phyloP scores from a whole-genome alignment of 2,113 vertebrate genomes.

The Thalassoma bifasciatum region DNA sequence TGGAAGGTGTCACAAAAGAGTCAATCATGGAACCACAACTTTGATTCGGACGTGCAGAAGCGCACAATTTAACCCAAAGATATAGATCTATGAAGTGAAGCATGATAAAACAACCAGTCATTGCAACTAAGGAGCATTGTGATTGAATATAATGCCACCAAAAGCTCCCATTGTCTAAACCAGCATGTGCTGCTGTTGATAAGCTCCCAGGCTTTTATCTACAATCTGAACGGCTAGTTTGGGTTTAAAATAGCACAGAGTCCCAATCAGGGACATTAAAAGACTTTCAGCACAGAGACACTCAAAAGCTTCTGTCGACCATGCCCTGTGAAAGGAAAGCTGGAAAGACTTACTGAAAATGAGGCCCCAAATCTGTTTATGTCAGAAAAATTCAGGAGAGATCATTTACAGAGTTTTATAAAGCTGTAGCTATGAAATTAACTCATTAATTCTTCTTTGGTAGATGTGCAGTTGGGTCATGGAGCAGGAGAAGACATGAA shows the following conservation, averaged over 20 bases:
- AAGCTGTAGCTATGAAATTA: too few relatives aligned
- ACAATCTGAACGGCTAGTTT: slow-evolving; percentile 51
- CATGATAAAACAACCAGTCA: background rate
- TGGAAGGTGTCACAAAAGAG: background rate
- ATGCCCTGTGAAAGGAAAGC: background rate
- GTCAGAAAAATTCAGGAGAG: background rate
- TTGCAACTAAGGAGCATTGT: slow-evolving; percentile 43
- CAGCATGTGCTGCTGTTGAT: slow-evolving; percentile 64
- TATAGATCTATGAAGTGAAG: slow-evolving; percentile 3
- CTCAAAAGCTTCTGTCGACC: slow-evolving; percentile 27
- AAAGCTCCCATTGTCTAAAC: slow-evolving; percentile 58
- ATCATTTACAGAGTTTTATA: too few relatives aligned
- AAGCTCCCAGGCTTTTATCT: slow-evolving; percentile 68
- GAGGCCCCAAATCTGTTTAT: background rate
- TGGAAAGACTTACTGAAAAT: background rate
- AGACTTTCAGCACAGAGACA: slow-evolving; percentile 13
- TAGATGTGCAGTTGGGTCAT: background rate
- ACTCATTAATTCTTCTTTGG: background rate
- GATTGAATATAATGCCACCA: slow-evolving; percentile 46
- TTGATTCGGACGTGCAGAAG: slow-evolving; percentile 7
- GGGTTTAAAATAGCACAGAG: slow-evolving; percentile 55
- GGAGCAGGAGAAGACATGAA: too few relatives aligned
- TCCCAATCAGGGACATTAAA: slow-evolving; percentile 53
- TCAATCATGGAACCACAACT: background rate
- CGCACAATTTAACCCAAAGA: background rate